Base-by-base conservation (phyloP, 1,140 invertebrate species). In the Steinernema feltiae region DNA sequence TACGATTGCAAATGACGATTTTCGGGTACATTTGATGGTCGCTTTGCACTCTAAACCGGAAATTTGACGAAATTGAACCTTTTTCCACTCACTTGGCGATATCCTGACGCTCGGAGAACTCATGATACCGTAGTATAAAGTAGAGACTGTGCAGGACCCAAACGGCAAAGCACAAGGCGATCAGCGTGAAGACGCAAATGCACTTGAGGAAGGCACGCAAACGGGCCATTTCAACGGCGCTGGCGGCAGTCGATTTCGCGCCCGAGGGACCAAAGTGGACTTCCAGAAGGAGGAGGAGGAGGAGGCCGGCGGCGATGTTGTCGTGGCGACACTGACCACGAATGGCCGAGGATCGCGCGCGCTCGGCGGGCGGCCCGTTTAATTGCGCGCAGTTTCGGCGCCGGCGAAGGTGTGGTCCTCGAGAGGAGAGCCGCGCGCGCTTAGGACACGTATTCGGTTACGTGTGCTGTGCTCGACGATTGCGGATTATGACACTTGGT, bases 61-160 rank as follows among this genome's bases (percentile, higher is more conserved):
- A 7, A 27, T 1, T 71, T 21, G 7, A 32, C 18, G 18, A 29
- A 46, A 41, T 1, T 2, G 30, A 30, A 73, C 1, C 27, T 46
- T 27, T 32, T 48, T 15, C 18, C 24, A 72, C 72, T 69, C 27
- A 78, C 77, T 35, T 75, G 41, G 75, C 76, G 17, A 69, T 48
- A 27, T 78, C 77, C 1, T 30, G 69, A 15, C 75, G 48, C 31
- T 76, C 41, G 17, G 73, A 76, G 32, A 46, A 41, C 1, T 71
- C 77, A 53, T 74, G 73, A 17, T 79, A 72, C 17, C 74, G 74
- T 24, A 78, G 72, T 17, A 78, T 78, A 32, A 71, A 78, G 30
- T 78, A 78, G 3, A 78, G 74, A 32, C 69, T 72, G 32, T 78
- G 77, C 0, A 78, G 70, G 2, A 78, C 74, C 30, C 75, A 78